These are phyloP conservation scores for Corydoras sp. DNA, from an alignment of 2,113 vertebrate genomes.

Conservation along the genomic window DNA sequence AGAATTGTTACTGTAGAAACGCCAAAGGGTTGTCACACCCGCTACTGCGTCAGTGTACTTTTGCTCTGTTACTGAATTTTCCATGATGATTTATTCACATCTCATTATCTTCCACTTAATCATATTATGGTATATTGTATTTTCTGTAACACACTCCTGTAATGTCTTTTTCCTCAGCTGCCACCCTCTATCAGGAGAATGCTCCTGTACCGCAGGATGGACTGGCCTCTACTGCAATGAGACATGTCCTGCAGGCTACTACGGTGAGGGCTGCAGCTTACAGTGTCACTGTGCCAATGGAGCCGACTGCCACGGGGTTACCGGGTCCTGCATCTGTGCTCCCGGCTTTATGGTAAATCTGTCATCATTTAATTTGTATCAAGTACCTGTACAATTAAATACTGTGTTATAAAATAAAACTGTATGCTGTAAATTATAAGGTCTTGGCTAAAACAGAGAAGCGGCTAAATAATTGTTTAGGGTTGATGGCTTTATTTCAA, in stretches of 20 bases:
- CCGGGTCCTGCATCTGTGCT: constrained; percentile 80
- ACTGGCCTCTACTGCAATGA: constrained; percentile 91
- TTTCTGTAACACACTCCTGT: no score
- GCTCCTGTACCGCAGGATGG: constrained; percentile 88
- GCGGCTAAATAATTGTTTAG: no score
- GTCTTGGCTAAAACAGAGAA: no score
- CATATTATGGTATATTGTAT: no score
- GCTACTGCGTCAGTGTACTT: no score
- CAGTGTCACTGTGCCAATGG: constrained; percentile 84
- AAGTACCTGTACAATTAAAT: not conserved
- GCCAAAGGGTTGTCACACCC: no score
- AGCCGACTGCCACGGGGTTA: constrained; percentile 85
- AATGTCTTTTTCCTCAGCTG: constrained; percentile 66
- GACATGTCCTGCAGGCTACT: constrained; percentile 81
- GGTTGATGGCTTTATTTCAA: no score
- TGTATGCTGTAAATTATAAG: not conserved
- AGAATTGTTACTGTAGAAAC: no score
- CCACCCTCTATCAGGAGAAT: constrained; percentile 92
- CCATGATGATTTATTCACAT: no score
- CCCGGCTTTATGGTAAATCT: constrained; percentile 84
- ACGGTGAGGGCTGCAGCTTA: constrained; percentile 79
- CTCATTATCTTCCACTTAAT: no score
- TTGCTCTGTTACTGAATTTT: no score
- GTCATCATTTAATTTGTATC: constrained; percentile 9
- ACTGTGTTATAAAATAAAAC: not conserved